Evolutionary conservation across 2,797 vertebrate genomes (phyloP).

Genomic region (Megalops cyprinoides): DNA sequence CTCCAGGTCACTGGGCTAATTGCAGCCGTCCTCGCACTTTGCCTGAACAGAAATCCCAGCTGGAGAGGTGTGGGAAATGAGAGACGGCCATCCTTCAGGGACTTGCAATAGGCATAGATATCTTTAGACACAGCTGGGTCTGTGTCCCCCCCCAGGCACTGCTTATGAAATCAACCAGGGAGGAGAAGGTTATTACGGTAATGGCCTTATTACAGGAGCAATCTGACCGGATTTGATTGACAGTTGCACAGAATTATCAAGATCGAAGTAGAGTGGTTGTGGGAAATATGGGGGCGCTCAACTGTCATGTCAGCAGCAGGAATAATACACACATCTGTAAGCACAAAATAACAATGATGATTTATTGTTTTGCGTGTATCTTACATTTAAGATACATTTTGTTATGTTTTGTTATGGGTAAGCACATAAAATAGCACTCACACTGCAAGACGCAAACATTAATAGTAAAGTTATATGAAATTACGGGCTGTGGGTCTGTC

Average conservation of each 20-base stretch:
- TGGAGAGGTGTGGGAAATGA: neutral
- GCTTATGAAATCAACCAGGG: neutral
- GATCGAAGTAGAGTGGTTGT: neutral
- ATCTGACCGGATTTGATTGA: neutral
- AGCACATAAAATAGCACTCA: too few species aligned
- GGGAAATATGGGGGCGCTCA: too few species aligned
- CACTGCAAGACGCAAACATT: too few species aligned
- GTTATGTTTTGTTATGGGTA: too few species aligned
- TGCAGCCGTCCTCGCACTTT: neutral
- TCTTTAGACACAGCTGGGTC: neutral
- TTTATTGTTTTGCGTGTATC: too few species aligned
- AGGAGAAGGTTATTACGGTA: neutral
- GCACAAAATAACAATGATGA: too few species aligned
- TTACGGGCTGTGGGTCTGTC: too few species aligned
- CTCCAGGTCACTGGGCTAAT: neutral
- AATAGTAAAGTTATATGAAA: too few species aligned
- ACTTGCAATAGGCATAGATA: too few species aligned
- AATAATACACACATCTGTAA: too few species aligned
- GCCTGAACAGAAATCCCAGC: conserved; percentile 12
- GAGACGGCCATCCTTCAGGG: neutral
- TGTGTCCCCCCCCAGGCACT: neutral
- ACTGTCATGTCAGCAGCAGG: too few species aligned
- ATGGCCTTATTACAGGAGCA: neutral
- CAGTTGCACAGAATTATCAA: neutral
- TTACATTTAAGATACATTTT: too few species aligned